These are phyloP conservation scores for Lochmaea crataegi DNA, from an alignment of 2,888 invertebrate species.

Conservation along the genomic window DNA sequence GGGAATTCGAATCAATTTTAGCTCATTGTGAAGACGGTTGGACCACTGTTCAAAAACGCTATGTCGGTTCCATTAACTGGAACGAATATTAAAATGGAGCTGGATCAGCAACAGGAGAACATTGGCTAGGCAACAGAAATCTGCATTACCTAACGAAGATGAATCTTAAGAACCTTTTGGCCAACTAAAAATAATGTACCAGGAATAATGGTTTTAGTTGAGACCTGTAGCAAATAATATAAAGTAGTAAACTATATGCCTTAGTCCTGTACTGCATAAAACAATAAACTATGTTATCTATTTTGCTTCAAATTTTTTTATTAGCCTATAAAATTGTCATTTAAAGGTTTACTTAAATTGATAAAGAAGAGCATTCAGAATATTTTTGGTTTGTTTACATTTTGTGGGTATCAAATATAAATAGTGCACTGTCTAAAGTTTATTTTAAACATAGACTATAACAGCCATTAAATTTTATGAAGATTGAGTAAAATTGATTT, in stretches of 20 bases:
- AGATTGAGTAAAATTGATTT: background rate
- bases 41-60: constrained; percentile 85
- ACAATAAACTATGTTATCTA: background rate
- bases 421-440: background rate
- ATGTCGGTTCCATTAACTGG: constrained; percentile 87
- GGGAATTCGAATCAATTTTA: constrained; percentile 77
- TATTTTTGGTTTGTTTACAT: background rate
- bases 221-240: too few species aligned
- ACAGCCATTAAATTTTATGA: background rate
- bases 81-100: constrained; percentile 81
- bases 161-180: too few species aligned
- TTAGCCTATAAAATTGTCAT: background rate
- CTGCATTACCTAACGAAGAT: constrained; percentile 81
- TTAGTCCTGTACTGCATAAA: background rate
- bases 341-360: background rate
- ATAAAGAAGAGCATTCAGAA: background rate
- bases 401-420: background rate
- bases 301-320: background rate
- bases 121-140: constrained; percentile 90
- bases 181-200: too few species aligned
- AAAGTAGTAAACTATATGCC: too few species aligned
- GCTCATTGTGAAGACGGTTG: constrained; percentile 82
- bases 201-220: too few species aligned
- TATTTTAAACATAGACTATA: background rate
- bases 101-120: constrained; percentile 82